These are phyloP conservation scores for Cenopis cana DNA, from an alignment of 2,888 invertebrate species.

Conservation along the genomic window DNA sequence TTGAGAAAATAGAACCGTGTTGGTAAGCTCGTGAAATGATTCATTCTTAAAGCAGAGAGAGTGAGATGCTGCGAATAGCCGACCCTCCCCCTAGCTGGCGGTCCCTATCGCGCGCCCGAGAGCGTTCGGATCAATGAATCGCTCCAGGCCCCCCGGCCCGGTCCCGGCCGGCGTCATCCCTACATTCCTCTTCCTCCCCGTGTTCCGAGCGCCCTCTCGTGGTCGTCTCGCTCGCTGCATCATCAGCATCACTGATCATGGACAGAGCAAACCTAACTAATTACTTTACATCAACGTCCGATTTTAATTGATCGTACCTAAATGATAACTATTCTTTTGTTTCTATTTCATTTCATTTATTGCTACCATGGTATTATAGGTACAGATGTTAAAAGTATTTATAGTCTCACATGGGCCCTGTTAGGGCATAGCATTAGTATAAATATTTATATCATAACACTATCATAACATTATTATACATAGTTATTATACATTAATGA, in stretches of 20 bases:
- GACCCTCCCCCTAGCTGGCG: slow-evolving; percentile 57
- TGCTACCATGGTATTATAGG: too few species aligned
- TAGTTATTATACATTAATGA: too few species aligned
- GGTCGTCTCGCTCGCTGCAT: slow-evolving; percentile 53
- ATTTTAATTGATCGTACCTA: too few species aligned
- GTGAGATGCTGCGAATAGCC: slow-evolving; percentile 53
- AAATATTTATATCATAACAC: too few species aligned
- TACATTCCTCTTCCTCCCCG: slow-evolving; percentile 50
- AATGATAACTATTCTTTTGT: too few species aligned
- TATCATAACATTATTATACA: too few species aligned
- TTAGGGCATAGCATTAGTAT: too few species aligned
- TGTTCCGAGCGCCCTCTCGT: slow-evolving; percentile 59
- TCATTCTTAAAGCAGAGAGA: slow-evolving; percentile 52
- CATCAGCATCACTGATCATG: slow-evolving; percentile 47
- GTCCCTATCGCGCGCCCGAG: slow-evolving; percentile 76
- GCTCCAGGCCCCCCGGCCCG: slow-evolving; percentile 73
- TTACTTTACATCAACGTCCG: slow-evolving; percentile 16
- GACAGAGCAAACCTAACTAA: slow-evolving; percentile 18
- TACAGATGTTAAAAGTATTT: too few species aligned
- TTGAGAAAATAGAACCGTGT: slow-evolving; percentile 13
- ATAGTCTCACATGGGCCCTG: too few species aligned
- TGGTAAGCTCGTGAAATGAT: slow-evolving; percentile 29
- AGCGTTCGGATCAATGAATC: slow-evolving; percentile 83
- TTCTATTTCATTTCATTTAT: too few species aligned
- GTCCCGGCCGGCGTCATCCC: slow-evolving; percentile 66